Evolutionary conservation across 2,113 vertebrate species (phyloP).

Genomic region (Muscicapa adusta): DNA sequence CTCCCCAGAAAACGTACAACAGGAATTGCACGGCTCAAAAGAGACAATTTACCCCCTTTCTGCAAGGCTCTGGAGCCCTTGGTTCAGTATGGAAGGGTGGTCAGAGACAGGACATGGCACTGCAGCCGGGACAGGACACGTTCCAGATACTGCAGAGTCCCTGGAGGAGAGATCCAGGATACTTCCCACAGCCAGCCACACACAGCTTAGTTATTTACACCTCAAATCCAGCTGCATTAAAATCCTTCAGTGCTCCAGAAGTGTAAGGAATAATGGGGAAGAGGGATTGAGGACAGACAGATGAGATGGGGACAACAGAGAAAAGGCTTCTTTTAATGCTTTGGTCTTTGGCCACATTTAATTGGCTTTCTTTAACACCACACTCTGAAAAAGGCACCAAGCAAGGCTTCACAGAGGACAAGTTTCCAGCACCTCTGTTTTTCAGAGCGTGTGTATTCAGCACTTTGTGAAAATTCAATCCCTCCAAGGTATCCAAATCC

Average conservation of each 20-base stretch:
- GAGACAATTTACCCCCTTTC: constrained; percentile 9
- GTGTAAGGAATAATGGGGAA: not conserved
- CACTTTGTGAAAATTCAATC: not conserved
- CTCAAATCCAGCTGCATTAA: not conserved
- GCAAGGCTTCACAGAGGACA: not conserved
- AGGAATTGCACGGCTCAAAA: constrained; percentile 52
- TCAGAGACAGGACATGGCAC: not conserved
- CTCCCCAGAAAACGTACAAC: constrained; percentile 47
- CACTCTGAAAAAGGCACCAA: not conserved
- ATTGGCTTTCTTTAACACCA: not conserved
- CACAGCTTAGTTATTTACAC: constrained; percentile 8
- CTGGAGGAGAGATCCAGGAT: not conserved
- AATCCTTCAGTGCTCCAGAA: not conserved
- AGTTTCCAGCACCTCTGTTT: not conserved
- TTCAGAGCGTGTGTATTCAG: not conserved
- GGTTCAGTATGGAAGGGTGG: not conserved
- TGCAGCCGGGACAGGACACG: not conserved
- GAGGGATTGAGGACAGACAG: not conserved
- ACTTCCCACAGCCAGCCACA: not conserved
- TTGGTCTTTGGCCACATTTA: not conserved
- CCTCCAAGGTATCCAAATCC: not conserved
- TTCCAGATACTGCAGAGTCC: not conserved
- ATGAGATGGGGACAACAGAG: not conserved
- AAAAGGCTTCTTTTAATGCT: not conserved
- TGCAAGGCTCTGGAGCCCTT: not conserved